Evolutionary conservation across 2,888 invertebrate species (phyloP), one percentile per base, ranked within the genome.

Genomic region (Callimorpha dominula): DNA sequence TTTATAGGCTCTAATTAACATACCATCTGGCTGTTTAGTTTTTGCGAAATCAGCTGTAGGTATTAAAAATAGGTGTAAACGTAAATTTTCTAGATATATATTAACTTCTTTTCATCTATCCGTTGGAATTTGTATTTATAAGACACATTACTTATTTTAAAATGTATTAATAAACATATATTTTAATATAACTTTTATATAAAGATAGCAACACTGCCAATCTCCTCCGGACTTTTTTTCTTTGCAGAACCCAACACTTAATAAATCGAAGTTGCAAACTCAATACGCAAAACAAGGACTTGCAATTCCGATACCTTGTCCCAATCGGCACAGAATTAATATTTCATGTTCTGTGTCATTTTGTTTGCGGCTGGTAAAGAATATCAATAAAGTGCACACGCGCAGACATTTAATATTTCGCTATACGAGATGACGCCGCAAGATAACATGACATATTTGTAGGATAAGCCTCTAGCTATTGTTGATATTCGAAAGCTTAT

Each of bases 371-470:
- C 64, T 63, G 71, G 71, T 66, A 80, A 84, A 74, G 81, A 83
- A 87, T 84, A 86, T 81, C 84, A 85, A 87, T 85, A 87, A 86
- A 81, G 76, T 81, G 76, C 80, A 79, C 74, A 73, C 73, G 76
- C 81, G 79, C 66, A 75, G 84, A 86, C 84, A 76, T 87, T 86
- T 88, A 88, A 90, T 89, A 90, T 88, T 89, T 86, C 81, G 78
- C 85, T 81, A 86, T 87, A 88, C 81, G 84, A 84, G 81, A 80
- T 20, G 79, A 79, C 82, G 86, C 77, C 73, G 72, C 77, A 65
- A 84, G 90, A 90, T 90, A 89, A 83, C 71, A 60, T 71, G 85
- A 85, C 79, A 85, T 86, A 88, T 88, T 89, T 88, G 88, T 89
- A 85, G 63, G 82, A 75, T 64, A 20, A 52, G 70, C 60, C 72